A percentile compares a stretch with the other conserved stretches of the same genome.
phyloP scores from a whole-genome alignment of 2,113 vertebrate species.

The Hippolais icterina region DNA sequence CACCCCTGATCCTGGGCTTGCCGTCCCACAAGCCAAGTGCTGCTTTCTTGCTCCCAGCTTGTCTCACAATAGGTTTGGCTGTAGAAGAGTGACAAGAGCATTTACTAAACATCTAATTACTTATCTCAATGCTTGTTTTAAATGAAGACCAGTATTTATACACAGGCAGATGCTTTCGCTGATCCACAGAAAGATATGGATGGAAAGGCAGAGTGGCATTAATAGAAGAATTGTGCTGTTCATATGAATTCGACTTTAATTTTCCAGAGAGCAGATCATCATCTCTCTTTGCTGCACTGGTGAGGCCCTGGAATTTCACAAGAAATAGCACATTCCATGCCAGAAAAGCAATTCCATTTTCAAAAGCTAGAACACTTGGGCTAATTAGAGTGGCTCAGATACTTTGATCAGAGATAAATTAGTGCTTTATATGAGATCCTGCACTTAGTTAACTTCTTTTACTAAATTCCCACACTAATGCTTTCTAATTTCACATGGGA shows the following conservation, averaged over 20 bases:
- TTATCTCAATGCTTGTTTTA: background rate
- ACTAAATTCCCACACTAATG: background rate
- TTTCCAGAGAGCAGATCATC: background rate
- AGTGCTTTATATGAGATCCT: constrained; percentile 1
- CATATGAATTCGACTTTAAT: background rate
- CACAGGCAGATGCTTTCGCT: background rate
- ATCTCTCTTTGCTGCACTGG: background rate
- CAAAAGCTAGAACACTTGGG: background rate
- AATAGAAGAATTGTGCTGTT: background rate
- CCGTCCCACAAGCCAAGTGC: background rate
- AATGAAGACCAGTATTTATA: background rate
- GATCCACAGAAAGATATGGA: background rate
- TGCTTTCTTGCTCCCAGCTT: background rate
- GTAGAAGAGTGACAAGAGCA: background rate
- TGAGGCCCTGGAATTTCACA: background rate
- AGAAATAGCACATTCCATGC: background rate
- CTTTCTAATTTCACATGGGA: background rate
- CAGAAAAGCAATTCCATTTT: constrained; percentile 4
- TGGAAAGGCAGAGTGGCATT: background rate
- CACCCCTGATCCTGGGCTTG: background rate
- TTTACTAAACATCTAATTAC: background rate
- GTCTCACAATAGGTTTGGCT: background rate
- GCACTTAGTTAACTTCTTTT: constrained; percentile 12
- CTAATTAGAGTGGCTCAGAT: constrained; percentile 25
- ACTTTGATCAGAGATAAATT: constrained; percentile 32